Evolutionary conservation across 2,888 invertebrate genomes (phyloP).

Genomic region (Lacanobia oleracea): DNA sequence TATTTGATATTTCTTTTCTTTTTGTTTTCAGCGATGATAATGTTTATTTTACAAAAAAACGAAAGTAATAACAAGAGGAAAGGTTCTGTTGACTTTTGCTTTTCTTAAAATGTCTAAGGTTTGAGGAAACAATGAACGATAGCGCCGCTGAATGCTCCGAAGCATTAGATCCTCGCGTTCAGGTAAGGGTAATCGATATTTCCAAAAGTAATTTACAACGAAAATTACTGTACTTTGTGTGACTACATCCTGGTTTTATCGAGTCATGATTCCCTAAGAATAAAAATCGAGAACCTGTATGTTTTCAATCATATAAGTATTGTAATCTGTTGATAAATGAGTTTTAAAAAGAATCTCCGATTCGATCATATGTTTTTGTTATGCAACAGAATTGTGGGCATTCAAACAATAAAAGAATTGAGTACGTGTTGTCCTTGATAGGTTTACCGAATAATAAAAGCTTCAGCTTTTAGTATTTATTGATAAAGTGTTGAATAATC

Average conservation of each 20-base stretch:
- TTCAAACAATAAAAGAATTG: conserved; percentile 41
- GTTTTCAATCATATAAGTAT: conserved; percentile 7
- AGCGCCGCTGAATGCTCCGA: conserved; percentile 91
- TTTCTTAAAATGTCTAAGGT: conserved; percentile 77
- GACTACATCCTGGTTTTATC: background rate
- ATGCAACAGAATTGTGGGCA: conserved; percentile 57
- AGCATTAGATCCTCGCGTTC: conserved; percentile 95
- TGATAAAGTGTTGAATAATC: background rate
- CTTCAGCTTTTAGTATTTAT: conserved; percentile 1
- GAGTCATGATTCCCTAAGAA: background rate
- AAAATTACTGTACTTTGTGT: conserved; percentile 25
- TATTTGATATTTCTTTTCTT: conserved; percentile 60
- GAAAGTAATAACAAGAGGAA: conserved; percentile 59
- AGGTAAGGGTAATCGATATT: conserved; percentile 91
- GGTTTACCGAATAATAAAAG: background rate
- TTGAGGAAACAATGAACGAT: conserved; percentile 90
- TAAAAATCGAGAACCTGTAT: background rate
- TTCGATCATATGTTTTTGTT: conserved; percentile 67
- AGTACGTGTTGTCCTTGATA: conserved; percentile 28
- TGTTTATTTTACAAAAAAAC: conserved; percentile 66
- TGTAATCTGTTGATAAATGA: background rate
- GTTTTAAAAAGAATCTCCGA: conserved; percentile 15
- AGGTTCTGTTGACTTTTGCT: conserved; percentile 70
- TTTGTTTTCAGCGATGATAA: conserved; percentile 67
- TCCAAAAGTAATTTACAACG: conserved; percentile 66